Base-by-base conservation (phyloP, 2,113 vertebrate species). In the Pagrus major region DNA sequence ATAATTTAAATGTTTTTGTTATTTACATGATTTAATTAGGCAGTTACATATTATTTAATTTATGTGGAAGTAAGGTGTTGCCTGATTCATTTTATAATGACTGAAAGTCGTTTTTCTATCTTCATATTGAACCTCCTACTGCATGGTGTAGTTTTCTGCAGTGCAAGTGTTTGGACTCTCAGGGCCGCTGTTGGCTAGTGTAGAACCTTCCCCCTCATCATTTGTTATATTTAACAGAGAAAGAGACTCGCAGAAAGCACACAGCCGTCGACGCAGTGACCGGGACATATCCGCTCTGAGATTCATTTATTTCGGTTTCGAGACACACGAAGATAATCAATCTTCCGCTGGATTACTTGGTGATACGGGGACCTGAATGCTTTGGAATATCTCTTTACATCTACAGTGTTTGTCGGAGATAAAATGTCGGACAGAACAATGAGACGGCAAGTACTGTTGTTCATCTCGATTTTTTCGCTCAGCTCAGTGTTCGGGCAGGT, bases 151-250 rank as follows among this genome's bases (percentile, higher is more conserved):
- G 9, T 56, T 59, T 33, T 23, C 1, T 89, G 88, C 56, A 89
- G 61, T 87, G 59, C 66, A 68, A 21, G 14, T 55, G 5, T 87
- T 72, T 82, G 75, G 69, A 88, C 88, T 88, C 88, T 80, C 75
- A 82, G 88, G 58, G 88, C 86, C 88, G 88, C 88, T 90, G 84
- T 90, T 80, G 87, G 27, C 84, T 55, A 85, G 49, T 46, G 59
- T 51, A 69, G 47, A 44, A 35, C 63, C 29, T 23, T 15, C 4
- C 46, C 35, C 12, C 49, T 0, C 33, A 27, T 78, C 41, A 39
- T 73, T 16, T 59, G 8, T 46, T 14, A 49, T n/a, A 12, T 72
- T 54, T 0, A 54, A 70, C 42, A 27, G 46, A 85, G 76, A 79
- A 68, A 78, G 41, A 79, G 51, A 67, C 27, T 25, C 75, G 37